Percentiles rank a stretch among this genome's conserved stretches.
Evolutionary conservation across 2,113 vertebrate genomes (phyloP).

Genomic region (Platichthys flesus): DNA sequence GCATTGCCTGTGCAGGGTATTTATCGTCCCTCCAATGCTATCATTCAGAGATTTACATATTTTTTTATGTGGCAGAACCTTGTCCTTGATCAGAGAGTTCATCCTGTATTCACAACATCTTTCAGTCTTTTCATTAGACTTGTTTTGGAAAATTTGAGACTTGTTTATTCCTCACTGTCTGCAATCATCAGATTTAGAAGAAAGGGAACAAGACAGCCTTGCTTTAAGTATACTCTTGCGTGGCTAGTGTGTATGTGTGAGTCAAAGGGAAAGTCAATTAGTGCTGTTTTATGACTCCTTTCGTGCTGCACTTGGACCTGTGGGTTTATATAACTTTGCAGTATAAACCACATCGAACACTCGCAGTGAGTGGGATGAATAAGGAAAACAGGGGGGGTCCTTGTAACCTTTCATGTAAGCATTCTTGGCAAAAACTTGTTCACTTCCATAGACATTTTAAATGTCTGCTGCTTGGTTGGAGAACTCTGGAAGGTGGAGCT

Average conservation of each 20-base stretch:
- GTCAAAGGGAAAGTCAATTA: conserved; percentile 68
- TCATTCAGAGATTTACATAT: conserved; percentile 2
- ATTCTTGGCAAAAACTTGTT: conserved; percentile 63
- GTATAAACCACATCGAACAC: conserved; percentile 63
- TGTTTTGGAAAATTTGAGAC: conserved; percentile 63
- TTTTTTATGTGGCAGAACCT: background rate
- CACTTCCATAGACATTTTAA: conserved; percentile 51
- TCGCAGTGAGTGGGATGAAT: conserved; percentile 56
- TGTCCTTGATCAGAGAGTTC: conserved; percentile 29
- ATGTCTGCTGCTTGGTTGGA: conserved; percentile 50
- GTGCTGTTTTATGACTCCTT: conserved; percentile 59
- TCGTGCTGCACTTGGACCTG: conserved; percentile 56
- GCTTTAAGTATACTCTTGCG: conserved; percentile 53
- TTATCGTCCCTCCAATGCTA: background rate
- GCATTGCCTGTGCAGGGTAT: no score
- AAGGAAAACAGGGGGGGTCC: conserved; percentile 60
- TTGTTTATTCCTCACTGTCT: conserved; percentile 53
- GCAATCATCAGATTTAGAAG: conserved; percentile 48
- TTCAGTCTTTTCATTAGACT: conserved; percentile 31
- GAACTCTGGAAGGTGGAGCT: conserved; percentile 44
- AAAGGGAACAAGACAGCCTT: conserved; percentile 37
- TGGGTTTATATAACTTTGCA: conserved; percentile 60
- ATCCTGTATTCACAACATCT: conserved; percentile 31
- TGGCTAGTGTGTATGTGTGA: conserved; percentile 52
- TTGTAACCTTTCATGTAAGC: conserved; percentile 69